Evolutionary conservation across 2,113 vertebrate species (phyloP).

Genomic region (Emydocephalus ijimae): DNA sequence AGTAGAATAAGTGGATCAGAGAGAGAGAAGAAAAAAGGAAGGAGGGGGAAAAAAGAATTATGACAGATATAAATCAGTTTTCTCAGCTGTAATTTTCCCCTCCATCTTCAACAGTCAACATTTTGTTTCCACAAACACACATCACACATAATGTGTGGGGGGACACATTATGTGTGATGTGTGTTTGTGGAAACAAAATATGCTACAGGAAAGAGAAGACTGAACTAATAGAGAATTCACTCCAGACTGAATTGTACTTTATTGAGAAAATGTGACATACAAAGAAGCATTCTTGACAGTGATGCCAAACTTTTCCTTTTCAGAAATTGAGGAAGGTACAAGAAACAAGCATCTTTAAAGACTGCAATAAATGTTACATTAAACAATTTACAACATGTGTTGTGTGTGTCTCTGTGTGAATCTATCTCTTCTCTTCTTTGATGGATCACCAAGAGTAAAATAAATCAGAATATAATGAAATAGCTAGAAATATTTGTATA

Average conservation of each 20-base stretch:
- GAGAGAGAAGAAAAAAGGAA: background rate
- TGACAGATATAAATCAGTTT: background rate
- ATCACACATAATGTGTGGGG: too few relatives aligned
- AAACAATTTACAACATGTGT: background rate
- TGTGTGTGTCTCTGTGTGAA: background rate
- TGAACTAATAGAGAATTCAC: background rate
- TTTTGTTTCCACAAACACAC: too few relatives aligned
- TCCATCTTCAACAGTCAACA: background rate
- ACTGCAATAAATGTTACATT: background rate
- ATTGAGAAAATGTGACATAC: background rate
- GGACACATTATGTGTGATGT: background rate
- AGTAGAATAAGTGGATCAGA: background rate
- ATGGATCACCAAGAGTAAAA: background rate
- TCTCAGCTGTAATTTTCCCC: background rate
- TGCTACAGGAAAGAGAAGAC: background rate
- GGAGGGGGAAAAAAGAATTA: background rate
- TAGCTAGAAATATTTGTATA: fast-evolving
- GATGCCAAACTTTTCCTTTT: background rate
- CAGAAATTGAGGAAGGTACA: background rate
- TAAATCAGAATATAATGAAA: background rate
- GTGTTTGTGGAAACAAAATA: background rate
- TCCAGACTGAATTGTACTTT: background rate
- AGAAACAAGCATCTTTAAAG: background rate
- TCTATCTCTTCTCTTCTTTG: background rate
- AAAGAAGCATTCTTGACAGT: background rate